A percentile compares a stretch with the other conserved stretches of the same genome.
phyloP scores from a whole-genome alignment of 2,888 invertebrate species.

The Nycteola revayana region DNA sequence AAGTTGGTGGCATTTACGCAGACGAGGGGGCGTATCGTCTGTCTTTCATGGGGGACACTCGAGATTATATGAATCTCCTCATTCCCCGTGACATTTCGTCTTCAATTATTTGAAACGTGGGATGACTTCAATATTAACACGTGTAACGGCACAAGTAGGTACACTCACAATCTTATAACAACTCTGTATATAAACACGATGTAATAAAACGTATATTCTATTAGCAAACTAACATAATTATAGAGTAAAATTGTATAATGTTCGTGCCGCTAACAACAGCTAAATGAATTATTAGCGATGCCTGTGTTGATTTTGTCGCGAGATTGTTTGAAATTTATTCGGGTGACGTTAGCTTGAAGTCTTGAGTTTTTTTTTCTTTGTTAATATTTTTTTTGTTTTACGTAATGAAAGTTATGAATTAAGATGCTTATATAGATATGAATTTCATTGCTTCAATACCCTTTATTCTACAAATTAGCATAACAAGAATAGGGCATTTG shows the following conservation, averaged over 20 bases:
- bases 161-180: no score
- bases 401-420: no score
- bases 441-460: no score
- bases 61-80: constrained; percentile 13
- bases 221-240: constrained; percentile 4
- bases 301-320: constrained; percentile 18
- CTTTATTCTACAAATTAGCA: no score
- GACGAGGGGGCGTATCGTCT: constrained; percentile 46
- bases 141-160: no score
- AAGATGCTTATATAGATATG: no score
- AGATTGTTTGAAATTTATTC: constrained; percentile 22
- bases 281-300: constrained; percentile 16
- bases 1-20: constrained; percentile 55
- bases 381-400: constrained; percentile 9
- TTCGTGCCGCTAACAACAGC: constrained; percentile 13
- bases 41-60: constrained; percentile 41
- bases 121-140: not conserved
- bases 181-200: no score
- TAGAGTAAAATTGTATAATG: constrained; percentile 9
- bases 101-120: not conserved
- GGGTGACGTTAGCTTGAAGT: constrained; percentile 10
- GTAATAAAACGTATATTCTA: no score
- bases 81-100: constrained; percentile 7
- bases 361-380: constrained; percentile 8
- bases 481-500: no score